phyloP scores from a whole-genome alignment of 1,140 invertebrate species.

The Vollenhovia emeryi region DNA sequence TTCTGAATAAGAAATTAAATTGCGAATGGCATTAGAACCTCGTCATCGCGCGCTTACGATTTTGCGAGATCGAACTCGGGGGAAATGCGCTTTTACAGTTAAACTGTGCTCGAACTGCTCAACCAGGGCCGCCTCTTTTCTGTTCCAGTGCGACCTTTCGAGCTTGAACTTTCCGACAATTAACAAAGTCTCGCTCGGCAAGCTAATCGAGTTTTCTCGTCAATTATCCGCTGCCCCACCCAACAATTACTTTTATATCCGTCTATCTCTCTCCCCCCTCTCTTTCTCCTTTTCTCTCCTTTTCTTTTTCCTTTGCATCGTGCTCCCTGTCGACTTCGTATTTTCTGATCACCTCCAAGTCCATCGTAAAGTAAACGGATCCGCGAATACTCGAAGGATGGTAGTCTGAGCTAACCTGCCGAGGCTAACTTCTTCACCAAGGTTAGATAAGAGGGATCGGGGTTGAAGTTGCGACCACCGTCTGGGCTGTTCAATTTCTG shows the following conservation, averaged over 20 bases:
- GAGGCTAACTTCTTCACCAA: constrained; percentile 20
- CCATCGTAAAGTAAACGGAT: constrained; percentile 48
- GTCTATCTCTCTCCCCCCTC: background rate
- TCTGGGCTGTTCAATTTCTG: constrained; percentile 34
- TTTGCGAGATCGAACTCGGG: background rate
- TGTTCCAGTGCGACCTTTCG: constrained; percentile 10
- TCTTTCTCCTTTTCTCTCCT: background rate
- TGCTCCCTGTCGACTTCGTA: background rate
- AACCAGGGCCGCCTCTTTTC: constrained; percentile 2
- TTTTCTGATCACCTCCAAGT: constrained; percentile 31
- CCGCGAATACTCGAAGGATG: constrained; percentile 17
- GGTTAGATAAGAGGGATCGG: constrained; percentile 36
- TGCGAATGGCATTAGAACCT: background rate
- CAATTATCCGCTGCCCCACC: constrained; percentile 41
- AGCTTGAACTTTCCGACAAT: constrained; percentile 43
- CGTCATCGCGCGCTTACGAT: background rate
- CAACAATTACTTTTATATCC: constrained; percentile 49
- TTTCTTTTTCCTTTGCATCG: background rate
- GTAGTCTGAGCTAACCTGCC: constrained; percentile 17
- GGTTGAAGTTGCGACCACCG: constrained; percentile 16
- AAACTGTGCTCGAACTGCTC: background rate
- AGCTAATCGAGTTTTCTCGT: constrained; percentile 72
- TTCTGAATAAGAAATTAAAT: background rate
- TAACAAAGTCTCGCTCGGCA: constrained; percentile 61
- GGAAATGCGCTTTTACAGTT: constrained; percentile 29